Percentiles rank a stretch among this genome's conserved stretches.
Evolutionary conservation across 1,140 invertebrate species (phyloP).

Genomic region (Psix sp.): DNA sequence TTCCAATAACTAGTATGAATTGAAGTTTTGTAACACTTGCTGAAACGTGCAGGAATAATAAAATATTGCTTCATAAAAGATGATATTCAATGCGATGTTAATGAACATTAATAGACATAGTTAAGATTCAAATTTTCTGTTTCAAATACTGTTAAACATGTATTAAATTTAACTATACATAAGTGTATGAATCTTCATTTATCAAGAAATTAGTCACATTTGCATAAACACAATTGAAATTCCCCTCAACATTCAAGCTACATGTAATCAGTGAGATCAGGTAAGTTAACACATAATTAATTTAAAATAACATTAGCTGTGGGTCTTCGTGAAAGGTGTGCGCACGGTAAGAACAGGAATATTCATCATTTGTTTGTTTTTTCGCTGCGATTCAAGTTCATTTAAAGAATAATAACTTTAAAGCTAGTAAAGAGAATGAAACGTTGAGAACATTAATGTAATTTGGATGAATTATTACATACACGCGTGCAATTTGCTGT

Average conservation of each 20-base stretch:
- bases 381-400: constrained; percentile 13
- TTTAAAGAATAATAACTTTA: constrained; percentile 33
- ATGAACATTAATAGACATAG: too few species aligned
- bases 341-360: too few species aligned
- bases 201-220: neutral
- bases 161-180: neutral
- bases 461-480: constrained; percentile 37
- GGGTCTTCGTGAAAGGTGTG: too few species aligned
- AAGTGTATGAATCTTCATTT: neutral
- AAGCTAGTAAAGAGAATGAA: constrained; percentile 25
- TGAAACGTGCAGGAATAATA: too few species aligned
- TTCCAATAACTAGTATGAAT: too few species aligned
- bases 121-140: too few species aligned
- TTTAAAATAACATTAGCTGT: neutral
- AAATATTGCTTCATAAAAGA: too few species aligned
- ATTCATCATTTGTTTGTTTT: constrained; percentile 42
- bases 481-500: constrained; percentile 39
- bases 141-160: neutral
- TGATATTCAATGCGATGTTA: too few species aligned
- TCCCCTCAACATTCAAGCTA: neutral
- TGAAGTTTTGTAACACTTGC: too few species aligned
- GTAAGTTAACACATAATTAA: constrained; percentile 19
- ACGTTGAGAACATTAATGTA: constrained; percentile 38
- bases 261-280: constrained; percentile 10
- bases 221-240: constrained; percentile 1